phyloP scores from a whole-genome alignment of 2,797 vertebrate genomes.

The Onychomys leucogaster region DNA sequence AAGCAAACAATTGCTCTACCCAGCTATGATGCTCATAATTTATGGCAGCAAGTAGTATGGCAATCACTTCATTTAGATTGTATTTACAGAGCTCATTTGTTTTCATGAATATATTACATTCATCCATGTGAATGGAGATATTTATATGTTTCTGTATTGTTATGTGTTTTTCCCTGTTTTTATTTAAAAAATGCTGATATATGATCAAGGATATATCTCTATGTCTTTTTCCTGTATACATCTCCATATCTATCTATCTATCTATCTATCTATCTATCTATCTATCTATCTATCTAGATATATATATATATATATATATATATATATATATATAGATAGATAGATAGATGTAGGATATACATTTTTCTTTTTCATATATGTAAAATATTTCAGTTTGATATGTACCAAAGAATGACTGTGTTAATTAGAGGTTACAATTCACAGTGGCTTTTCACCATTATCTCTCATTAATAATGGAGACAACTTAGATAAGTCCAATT shows the following conservation, averaged over 20 bases:
- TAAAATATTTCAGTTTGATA: neutral
- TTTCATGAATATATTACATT: neutral
- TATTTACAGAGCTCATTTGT: neutral
- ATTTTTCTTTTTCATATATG: neutral
- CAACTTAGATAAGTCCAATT: neutral
- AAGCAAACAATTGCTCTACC: neutral
- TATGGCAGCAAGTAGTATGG: neutral
- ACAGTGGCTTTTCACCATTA: no score
- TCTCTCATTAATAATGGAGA: neutral
- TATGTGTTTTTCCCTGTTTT: neutral
- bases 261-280: no score
- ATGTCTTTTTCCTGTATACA: neutral
- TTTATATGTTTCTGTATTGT: neutral
- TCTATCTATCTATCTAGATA: no score
- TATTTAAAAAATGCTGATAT: neutral
- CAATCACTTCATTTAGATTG: neutral
- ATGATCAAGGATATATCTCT: neutral
- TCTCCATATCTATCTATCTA: neutral
- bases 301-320: no score
- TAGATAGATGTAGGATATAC: no score
- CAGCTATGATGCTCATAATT: neutral
- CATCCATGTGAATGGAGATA: neutral
- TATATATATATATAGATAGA: no score
- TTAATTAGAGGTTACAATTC: neutral
- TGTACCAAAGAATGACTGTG: no score